A percentile compares a stretch with the other conserved stretches of the same genome.
Conservation (phyloP, 1,140 invertebrate species). For the Nixonia krombeini region DNA sequence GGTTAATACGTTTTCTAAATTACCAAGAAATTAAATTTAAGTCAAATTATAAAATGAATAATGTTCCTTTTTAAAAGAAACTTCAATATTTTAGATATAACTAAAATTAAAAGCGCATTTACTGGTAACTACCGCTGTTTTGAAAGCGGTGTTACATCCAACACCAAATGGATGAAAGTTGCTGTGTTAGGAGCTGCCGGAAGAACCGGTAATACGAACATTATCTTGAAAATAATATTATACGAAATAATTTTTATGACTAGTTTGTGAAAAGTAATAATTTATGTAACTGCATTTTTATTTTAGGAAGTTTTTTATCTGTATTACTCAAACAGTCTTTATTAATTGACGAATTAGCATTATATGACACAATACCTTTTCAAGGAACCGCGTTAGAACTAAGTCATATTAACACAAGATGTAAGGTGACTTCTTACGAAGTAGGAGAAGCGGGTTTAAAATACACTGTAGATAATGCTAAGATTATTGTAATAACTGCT, state of each 20-base stretch:
- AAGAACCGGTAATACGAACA: constrained; percentile 46
- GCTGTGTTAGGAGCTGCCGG: constrained; percentile 56
- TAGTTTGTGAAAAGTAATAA: background rate
- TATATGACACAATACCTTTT: constrained; percentile 72
- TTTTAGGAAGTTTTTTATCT: constrained; percentile 62
- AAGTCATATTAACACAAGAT: constrained; percentile 75
- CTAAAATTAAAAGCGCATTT: background rate
- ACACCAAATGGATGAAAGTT: constrained; percentile 55
- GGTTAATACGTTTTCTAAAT: too few relatives aligned
- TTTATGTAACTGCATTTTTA: constrained; percentile 1
- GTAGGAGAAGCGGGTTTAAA: constrained; percentile 57
- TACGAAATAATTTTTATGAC: background rate
- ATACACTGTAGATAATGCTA: constrained; percentile 65
- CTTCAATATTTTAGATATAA: too few relatives aligned
- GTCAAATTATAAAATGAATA: too few relatives aligned
- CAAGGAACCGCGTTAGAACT: constrained; percentile 74
- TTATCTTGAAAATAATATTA: too few relatives aligned
- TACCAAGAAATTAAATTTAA: too few relatives aligned
- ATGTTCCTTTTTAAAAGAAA: too few relatives aligned
- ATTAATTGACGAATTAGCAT: constrained; percentile 75
- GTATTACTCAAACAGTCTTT: constrained; percentile 75
- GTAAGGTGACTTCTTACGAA: constrained; percentile 76
- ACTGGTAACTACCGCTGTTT: background rate
- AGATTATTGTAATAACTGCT: constrained; percentile 73
- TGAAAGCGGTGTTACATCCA: background rate